phyloP scores from a whole-genome alignment of 1,140 invertebrate species.

The Drosophila gunungcola region DNA sequence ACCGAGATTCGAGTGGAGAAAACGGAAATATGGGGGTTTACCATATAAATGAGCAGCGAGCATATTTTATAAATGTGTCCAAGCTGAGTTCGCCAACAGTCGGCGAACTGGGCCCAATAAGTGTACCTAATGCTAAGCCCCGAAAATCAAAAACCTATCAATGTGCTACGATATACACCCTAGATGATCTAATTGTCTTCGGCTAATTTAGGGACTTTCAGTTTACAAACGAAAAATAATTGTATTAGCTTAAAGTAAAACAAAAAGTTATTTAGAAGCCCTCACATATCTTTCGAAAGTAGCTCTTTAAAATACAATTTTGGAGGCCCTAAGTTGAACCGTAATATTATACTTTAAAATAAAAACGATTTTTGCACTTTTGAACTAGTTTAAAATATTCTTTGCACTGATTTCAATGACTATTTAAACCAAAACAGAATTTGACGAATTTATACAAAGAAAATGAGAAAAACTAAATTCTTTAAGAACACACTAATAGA shows the following conservation, averaged over 20 bases:
- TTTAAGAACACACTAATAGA: conserved; percentile 39
- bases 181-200: conserved; percentile 46
- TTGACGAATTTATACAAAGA: conserved; percentile 72
- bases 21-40: conserved; percentile 5
- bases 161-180: conserved; percentile 43
- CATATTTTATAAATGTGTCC: conserved; percentile 77
- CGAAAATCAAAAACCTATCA: conserved; percentile 37
- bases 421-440: conserved; percentile 40
- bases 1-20: conserved; percentile 11
- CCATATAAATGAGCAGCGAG: conserved; percentile 15
- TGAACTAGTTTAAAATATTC: conserved; percentile 44
- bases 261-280: conserved; percentile 37
- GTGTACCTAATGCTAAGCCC: conserved; percentile 40
- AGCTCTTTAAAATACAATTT: conserved; percentile 33
- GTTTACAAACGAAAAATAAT: conserved; percentile 46
- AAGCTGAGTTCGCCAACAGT: conserved; percentile 27
- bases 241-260: conserved; percentile 31
- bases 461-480: conserved; percentile 39
- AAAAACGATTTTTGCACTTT: conserved; percentile 30
- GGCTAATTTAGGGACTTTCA: conserved; percentile 54
- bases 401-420: conserved; percentile 70
- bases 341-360: not conserved
- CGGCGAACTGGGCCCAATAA: conserved; percentile 32
- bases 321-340: conserved; percentile 18
- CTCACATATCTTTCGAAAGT: conserved; percentile 63